These are phyloP conservation scores for Philonicus albiceps DNA, from an alignment of 2,888 invertebrate species.

Conservation along the genomic window DNA sequence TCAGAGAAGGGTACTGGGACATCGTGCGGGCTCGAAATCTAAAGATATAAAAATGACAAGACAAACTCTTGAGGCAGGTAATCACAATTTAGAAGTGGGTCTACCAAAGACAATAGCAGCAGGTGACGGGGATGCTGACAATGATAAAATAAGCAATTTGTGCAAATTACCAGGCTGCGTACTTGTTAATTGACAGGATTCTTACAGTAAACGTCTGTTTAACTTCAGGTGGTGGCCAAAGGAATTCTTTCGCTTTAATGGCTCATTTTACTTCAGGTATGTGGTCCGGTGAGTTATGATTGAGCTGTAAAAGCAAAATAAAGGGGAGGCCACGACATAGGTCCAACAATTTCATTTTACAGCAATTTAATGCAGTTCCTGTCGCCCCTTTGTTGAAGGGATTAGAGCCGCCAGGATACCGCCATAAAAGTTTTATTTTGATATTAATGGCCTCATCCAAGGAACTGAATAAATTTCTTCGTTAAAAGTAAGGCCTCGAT, in stretches of 20 bases:
- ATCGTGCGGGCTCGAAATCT: neutral
- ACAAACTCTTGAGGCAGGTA: conserved; percentile 4
- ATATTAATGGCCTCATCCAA: conserved; percentile 14
- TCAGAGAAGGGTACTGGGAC: conserved; percentile 16
- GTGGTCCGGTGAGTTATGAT: conserved; percentile 25
- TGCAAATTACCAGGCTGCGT: conserved; percentile 43
- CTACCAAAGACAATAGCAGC: conserved; percentile 34
- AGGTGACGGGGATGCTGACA: conserved; percentile 44
- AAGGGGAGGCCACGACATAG: neutral
- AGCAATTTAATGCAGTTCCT: conserved; percentile 15
- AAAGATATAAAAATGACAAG: conserved; percentile 25
- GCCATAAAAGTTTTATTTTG: conserved; percentile 28
- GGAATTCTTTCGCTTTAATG: conserved; percentile 1
- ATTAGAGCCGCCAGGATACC: neutral
- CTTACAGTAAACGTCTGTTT: conserved; percentile 4
- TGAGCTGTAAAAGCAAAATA: conserved; percentile 12
- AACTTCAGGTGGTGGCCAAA: neutral
- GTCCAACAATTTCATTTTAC: conserved; percentile 4
- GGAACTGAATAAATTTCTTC: neutral
- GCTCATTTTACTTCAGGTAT: neutral
- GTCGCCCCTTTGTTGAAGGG: neutral
- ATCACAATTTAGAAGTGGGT: conserved; percentile 19
- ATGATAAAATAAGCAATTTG: conserved; percentile 46
- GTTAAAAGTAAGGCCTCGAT: neutral
- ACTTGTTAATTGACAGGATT: conserved; percentile 44